These are phyloP conservation scores for Gisinianus flammeolus DNA, from an alignment of 2,888 invertebrate genomes.

Conservation along the genomic window DNA sequence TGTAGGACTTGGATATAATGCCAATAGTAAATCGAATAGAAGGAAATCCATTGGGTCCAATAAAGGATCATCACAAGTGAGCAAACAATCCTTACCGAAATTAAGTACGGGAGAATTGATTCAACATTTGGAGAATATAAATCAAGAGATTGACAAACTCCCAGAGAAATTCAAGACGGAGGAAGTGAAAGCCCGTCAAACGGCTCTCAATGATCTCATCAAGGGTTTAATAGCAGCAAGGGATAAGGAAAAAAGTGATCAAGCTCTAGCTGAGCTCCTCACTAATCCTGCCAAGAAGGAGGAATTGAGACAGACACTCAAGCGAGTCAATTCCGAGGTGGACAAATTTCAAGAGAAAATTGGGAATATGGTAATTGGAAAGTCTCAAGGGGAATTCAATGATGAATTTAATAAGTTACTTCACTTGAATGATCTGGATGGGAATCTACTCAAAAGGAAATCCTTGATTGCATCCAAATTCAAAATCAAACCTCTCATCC, in stretches of 20 bases:
- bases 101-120: not conserved
- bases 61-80: not conserved
- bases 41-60: not conserved
- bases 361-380: not conserved
- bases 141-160: not conserved
- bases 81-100: not conserved
- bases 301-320: not conserved
- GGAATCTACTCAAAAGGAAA: not conserved
- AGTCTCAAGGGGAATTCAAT: constrained; percentile 2
- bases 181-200: not conserved
- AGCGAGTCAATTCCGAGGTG: not conserved
- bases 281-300: not conserved
- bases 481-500: not conserved
- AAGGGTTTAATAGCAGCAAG: not conserved
- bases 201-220: not conserved
- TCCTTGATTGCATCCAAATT: not conserved
- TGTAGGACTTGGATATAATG: not conserved
- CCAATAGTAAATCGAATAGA: not conserved
- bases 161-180: constrained; percentile 4
- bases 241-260: not conserved
- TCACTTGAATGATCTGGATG: not conserved
- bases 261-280: too few species aligned
- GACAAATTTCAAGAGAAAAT: constrained; percentile 17
- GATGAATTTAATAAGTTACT: not conserved
- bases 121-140: not conserved